Evolutionary conservation across 2,888 invertebrate species (phyloP).

Genomic region (Aphrophora alni): DNA sequence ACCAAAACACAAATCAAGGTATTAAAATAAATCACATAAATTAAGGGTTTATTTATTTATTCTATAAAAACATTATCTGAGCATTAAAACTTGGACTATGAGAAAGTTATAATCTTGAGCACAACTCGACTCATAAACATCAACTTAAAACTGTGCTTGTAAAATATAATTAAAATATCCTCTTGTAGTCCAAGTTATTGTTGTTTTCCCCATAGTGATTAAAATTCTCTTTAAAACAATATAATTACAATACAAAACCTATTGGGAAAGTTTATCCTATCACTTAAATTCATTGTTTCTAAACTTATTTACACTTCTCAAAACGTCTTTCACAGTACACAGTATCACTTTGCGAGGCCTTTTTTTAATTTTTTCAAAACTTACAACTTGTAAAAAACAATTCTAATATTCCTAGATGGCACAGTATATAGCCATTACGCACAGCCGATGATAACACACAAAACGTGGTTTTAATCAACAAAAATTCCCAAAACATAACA

Average conservation of each 20-base stretch:
- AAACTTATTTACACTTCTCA: background rate
- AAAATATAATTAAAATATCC: too few species aligned
- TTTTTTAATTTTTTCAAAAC: background rate
- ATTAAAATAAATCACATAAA: too few species aligned
- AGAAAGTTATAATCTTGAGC: background rate
- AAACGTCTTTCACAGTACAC: background rate
- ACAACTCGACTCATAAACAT: background rate
- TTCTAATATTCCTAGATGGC: background rate
- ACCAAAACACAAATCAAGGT: too few species aligned
- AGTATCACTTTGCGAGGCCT: background rate
- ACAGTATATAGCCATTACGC: too few species aligned
- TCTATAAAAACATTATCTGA: background rate
- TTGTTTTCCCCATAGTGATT: background rate
- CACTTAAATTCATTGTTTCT: too few species aligned
- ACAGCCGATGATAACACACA: background rate
- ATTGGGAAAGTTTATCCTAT: too few species aligned
- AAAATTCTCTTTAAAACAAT: background rate
- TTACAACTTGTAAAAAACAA: too few species aligned
- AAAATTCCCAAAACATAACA: too few species aligned
- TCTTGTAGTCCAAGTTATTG: background rate
- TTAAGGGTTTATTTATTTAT: background rate
- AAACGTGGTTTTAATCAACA: background rate
- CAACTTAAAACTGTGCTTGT: too few species aligned
- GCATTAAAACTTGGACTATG: background rate
- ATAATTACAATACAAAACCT: too few species aligned